phyloP scores from a whole-genome alignment of 2,797 vertebrate genomes.

The Ctenopoma multispine region DNA sequence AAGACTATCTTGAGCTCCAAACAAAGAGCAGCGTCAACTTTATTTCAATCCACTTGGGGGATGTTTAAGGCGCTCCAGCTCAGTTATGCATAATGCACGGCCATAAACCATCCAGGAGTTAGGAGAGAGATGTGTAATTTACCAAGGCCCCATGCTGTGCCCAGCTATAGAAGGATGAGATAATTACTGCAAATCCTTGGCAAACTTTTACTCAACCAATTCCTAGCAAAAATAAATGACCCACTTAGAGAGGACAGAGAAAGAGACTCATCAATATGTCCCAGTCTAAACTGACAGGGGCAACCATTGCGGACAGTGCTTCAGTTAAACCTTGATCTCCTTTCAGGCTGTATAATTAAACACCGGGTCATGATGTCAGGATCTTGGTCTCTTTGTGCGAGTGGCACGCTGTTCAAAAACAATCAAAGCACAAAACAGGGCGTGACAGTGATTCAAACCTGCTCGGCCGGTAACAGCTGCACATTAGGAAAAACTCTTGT shows the following conservation, averaged over 20 bases:
- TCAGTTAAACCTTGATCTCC: conserved; percentile 49
- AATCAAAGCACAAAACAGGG: conserved; percentile 36
- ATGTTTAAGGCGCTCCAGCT: conserved; percentile 83
- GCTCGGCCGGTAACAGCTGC: conserved; percentile 50
- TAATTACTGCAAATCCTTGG: conserved; percentile 86
- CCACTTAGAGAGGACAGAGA: conserved; percentile 80
- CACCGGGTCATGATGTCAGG: conserved; percentile 35
- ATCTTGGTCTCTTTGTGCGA: conserved; percentile 44
- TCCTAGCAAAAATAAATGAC: conserved; percentile 84
- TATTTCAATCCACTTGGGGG: conserved; percentile 86
- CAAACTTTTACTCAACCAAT: conserved; percentile 82
- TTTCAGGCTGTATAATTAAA: conserved; percentile 48
- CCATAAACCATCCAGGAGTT: conserved; percentile 85
- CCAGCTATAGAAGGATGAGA: conserved; percentile 79
- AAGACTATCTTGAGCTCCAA: conserved; percentile 80
- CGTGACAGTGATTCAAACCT: conserved; percentile 53
- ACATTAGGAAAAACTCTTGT: conserved; percentile 27
- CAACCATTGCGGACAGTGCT: conserved; percentile 28
- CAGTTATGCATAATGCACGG: conserved; percentile 85
- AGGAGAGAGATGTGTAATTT: conserved; percentile 84
- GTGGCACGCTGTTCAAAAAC: conserved; percentile 39
- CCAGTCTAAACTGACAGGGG: conserved; percentile 35
- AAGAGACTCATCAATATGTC: conserved; percentile 72
- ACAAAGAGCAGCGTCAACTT: conserved; percentile 88
- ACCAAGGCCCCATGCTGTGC: conserved; percentile 82